phyloP scores from a whole-genome alignment of 2,888 invertebrate species.

The Merodon equestris region DNA sequence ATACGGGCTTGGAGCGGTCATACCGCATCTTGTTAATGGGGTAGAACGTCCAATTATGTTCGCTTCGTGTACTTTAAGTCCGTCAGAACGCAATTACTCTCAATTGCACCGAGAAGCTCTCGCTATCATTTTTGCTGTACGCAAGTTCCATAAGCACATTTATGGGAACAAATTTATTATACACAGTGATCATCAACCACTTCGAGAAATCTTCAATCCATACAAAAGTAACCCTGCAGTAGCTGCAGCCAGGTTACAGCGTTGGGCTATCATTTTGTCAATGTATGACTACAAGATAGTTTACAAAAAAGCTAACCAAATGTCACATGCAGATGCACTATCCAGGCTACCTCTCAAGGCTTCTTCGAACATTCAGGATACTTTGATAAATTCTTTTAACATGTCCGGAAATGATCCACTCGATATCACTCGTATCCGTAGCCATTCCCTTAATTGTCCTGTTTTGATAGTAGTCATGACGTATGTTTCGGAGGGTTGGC shows the following conservation, averaged over 20 bases:
- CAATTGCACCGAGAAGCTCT: constrained; percentile 73
- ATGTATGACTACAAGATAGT: constrained; percentile 31
- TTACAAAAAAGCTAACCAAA: constrained; percentile 27
- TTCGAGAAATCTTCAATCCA: constrained; percentile 31
- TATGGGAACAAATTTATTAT: constrained; percentile 69
- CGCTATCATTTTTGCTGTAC: constrained; percentile 74
- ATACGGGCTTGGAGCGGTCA: constrained; percentile 39
- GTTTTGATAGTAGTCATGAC: constrained; percentile 16
- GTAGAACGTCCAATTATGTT: constrained; percentile 45
- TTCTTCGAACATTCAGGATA: neutral
- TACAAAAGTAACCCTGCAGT: constrained; percentile 26
- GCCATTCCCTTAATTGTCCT: neutral
- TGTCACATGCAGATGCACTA: constrained; percentile 25
- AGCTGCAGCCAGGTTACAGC: constrained; percentile 20
- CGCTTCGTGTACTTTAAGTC: constrained; percentile 44
- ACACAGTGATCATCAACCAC: constrained; percentile 17
- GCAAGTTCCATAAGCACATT: constrained; percentile 76
- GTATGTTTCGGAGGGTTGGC: constrained; percentile 26
- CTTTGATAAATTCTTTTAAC: constrained; percentile 29
- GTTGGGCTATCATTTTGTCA: too few relatives aligned
- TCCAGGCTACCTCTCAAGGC: constrained; percentile 30
- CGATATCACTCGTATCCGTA: constrained; percentile 2
- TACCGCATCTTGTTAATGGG: constrained; percentile 52
- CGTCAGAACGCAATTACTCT: constrained; percentile 69
- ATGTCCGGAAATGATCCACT: constrained; percentile 17